phyloP scores from a whole-genome alignment of 2,888 invertebrate species.

The Agonopterix arenella region DNA sequence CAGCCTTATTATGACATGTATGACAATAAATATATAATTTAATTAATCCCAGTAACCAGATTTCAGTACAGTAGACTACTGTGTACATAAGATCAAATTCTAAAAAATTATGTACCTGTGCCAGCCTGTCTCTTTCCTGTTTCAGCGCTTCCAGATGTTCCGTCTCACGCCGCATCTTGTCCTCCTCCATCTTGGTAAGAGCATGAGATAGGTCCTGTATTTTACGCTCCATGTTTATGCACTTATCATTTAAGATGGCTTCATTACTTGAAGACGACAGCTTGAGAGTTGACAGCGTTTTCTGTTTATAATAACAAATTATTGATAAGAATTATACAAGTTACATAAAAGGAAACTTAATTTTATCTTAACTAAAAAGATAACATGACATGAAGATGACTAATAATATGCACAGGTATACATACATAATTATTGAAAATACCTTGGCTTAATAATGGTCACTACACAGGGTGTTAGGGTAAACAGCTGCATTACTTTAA shows the following conservation, averaged over 20 bases:
- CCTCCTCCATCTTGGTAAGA: conserved; percentile 58
- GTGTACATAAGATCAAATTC: no score
- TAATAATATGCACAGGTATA: no score
- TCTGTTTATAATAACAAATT: conserved; percentile 27
- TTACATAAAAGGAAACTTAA: not conserved
- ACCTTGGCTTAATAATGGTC: no score
- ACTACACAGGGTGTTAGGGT: no score
- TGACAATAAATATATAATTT: no score
- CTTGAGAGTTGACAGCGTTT: conserved; percentile 43
- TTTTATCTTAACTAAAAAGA: not conserved
- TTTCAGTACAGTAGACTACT: no score
- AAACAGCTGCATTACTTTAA: no score
- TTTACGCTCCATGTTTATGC: conserved; percentile 54
- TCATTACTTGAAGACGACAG: conserved; percentile 57
- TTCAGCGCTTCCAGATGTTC: conserved; percentile 58
- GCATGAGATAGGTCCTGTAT: conserved; percentile 51
- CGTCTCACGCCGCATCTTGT: conserved; percentile 45
- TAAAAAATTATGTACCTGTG: conserved; percentile 34
- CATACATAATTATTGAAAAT: no score
- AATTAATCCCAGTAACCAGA: no score
- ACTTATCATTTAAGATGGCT: conserved; percentile 55
- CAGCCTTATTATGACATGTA: no score
- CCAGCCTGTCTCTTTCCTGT: conserved; percentile 52
- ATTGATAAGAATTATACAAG: not conserved
- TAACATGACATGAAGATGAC: no score